These are phyloP conservation scores for Charanyca ferruginea DNA, from an alignment of 2,888 invertebrate species.

Conservation along the genomic window DNA sequence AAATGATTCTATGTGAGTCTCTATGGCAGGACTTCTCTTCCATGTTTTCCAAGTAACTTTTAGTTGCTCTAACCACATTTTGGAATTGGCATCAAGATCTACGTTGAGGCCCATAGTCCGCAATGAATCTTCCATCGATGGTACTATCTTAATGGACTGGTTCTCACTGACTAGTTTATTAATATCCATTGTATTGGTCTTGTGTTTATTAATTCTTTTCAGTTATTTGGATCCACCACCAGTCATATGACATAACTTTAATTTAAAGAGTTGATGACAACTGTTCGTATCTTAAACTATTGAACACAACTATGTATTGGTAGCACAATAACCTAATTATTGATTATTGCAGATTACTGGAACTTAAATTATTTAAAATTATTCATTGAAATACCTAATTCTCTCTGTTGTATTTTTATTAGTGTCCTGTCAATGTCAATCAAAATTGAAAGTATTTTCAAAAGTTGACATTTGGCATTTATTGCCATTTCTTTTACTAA, in stretches of 20 bases:
- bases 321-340: slow-evolving; percentile 37
- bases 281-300: slow-evolving; percentile 30
- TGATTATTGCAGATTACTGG: slow-evolving; percentile 12
- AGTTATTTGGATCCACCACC: slow-evolving; percentile 22
- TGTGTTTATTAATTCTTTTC: slow-evolving; percentile 1
- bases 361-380: slow-evolving; percentile 3
- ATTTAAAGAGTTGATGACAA: slow-evolving; percentile 11
- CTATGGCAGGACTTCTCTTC: slow-evolving; percentile 91
- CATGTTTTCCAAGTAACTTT: slow-evolving; percentile 86
- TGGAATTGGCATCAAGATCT: slow-evolving; percentile 81
- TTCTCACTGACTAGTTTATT: slow-evolving; percentile 77
- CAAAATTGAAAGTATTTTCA: neutral
- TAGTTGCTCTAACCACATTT: slow-evolving; percentile 84
- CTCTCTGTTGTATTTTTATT: slow-evolving; percentile 42
- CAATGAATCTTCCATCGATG: slow-evolving; percentile 85
- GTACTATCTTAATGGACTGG: slow-evolving; percentile 87
- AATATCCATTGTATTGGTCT: slow-evolving; percentile 71
- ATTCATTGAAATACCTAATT: neutral
- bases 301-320: slow-evolving; percentile 57
- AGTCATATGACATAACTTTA: slow-evolving; percentile 32
- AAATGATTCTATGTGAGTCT: slow-evolving; percentile 85
- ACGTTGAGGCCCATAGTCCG: slow-evolving; percentile 82
- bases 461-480: neutral
- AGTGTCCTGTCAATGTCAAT: slow-evolving; percentile 40
- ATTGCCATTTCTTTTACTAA: no score